Evolutionary conservation across 2,888 invertebrate genomes (phyloP).

Genomic region (Dryococelus australis): DNA sequence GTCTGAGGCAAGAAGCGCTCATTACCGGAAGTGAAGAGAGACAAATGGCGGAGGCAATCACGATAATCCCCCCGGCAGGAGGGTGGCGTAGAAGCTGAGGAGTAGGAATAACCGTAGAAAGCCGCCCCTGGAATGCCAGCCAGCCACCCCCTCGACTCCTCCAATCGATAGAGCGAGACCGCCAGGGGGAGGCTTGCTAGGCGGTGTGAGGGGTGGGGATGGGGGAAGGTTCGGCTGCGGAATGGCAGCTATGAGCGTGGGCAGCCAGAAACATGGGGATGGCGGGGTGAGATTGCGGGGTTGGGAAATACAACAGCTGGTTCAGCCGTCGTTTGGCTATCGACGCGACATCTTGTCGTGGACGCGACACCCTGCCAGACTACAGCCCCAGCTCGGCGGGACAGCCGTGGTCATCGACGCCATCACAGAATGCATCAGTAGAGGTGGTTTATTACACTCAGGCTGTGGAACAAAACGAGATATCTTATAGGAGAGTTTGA

Average conservation of each 20-base stretch:
- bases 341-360: too few species aligned
- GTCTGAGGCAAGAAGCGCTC: not conserved
- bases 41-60: not conserved
- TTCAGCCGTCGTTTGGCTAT: not conserved
- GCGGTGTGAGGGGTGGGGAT: too few species aligned
- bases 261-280: not conserved
- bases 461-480: too few species aligned
- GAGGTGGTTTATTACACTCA: too few species aligned
- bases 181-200: not conserved
- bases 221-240: not conserved
- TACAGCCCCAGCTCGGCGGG: too few species aligned
- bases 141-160: not conserved
- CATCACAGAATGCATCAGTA: too few species aligned
- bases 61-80: not conserved
- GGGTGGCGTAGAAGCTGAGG: not conserved
- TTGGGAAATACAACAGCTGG: not conserved
- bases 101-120: not conserved
- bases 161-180: conserved; percentile 7
- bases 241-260: not conserved
- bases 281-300: not conserved
- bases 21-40: not conserved
- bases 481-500: too few species aligned
- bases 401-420: too few species aligned
- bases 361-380: too few species aligned
- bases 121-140: not conserved